These are phyloP conservation scores for Cyrtorhinus lividipennis DNA, from an alignment of 1,140 invertebrate genomes.

Conservation along the genomic window DNA sequence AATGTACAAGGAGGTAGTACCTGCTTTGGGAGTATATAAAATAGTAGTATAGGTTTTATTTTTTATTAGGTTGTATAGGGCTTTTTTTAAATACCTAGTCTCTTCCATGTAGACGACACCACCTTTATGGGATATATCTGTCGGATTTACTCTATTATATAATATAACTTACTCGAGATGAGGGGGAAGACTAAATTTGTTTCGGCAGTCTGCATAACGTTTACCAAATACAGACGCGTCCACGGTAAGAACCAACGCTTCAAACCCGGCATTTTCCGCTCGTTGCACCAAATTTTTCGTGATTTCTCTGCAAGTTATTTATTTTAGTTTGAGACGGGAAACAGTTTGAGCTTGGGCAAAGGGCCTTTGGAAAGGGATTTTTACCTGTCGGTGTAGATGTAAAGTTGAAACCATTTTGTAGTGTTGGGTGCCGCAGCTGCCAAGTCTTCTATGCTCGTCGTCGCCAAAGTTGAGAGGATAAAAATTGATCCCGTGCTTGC, in stretches of 20 bases:
- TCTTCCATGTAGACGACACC: too few relatives aligned
- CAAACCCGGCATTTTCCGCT: conserved; percentile 72
- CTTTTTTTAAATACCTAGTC: too few relatives aligned
- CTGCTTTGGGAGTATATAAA: too few relatives aligned
- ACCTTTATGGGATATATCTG: too few relatives aligned
- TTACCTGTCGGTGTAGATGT: conserved; percentile 68
- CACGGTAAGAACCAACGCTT: conserved; percentile 77
- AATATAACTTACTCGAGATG: conserved; percentile 57
- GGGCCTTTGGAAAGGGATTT: too few relatives aligned
- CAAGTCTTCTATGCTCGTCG: conserved; percentile 77
- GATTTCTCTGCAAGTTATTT: conserved; percentile 40
- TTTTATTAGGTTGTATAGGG: too few relatives aligned
- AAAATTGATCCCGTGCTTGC: conserved; percentile 55
- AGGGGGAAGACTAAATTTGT: conserved; percentile 66
- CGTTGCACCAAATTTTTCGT: conserved; percentile 57
- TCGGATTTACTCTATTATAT: background rate
- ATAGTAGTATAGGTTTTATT: too few relatives aligned
- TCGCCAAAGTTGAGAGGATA: conserved; percentile 74
- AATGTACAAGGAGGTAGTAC: too few relatives aligned
- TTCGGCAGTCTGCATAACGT: conserved; percentile 60
- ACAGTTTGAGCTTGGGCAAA: too few relatives aligned
- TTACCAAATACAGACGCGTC: conserved; percentile 78
- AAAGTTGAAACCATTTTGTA: conserved; percentile 81
- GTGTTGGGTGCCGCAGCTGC: conserved; percentile 54
- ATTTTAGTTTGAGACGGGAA: too few relatives aligned